A percentile compares a stretch with the other conserved stretches of the same genome.
phyloP scores from a whole-genome alignment of 2,888 invertebrate species.

The Oxyteleia sp. region DNA sequence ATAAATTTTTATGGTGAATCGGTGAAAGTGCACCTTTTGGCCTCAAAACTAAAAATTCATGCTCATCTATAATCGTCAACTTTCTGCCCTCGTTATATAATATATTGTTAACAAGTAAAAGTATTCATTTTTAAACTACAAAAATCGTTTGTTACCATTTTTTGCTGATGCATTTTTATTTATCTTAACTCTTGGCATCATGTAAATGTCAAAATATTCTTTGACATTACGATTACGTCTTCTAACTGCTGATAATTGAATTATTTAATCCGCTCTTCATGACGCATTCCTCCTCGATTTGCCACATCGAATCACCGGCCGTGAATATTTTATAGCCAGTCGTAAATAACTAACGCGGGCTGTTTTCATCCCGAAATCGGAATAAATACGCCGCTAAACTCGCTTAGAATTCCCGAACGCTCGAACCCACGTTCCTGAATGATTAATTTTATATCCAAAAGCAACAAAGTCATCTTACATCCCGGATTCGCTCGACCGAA shows the following conservation, averaged over 20 bases:
- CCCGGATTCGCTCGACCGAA: background rate
- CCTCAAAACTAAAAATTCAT: too few species aligned
- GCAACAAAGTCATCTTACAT: background rate
- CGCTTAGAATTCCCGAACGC: slow-evolving; percentile 13
- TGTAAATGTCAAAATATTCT: too few species aligned
- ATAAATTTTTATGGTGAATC: too few species aligned
- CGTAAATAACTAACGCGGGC: slow-evolving; percentile 27
- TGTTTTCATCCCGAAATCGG: slow-evolving; percentile 20
- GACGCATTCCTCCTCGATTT: slow-evolving; percentile 18
- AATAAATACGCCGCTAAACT: slow-evolving; percentile 22
- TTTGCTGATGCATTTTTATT: too few species aligned
- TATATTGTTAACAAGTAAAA: too few species aligned
- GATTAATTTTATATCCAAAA: background rate
- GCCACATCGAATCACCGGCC: slow-evolving; percentile 26
- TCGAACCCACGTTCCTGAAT: background rate
- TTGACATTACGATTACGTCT: too few species aligned
- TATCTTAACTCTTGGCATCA: too few species aligned
- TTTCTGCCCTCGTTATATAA: too few species aligned
- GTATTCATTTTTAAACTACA: too few species aligned
- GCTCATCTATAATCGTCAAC: too few species aligned
- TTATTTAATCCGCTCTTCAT: slow-evolving; percentile 30
- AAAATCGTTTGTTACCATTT: too few species aligned
- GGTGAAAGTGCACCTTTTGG: too few species aligned
- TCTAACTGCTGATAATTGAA: slow-evolving; percentile 39
- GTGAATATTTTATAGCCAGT: slow-evolving; percentile 13